Conservation (phyloP, 2,113 vertebrate genomes). For the Microcebus ravelobensis region DNA sequence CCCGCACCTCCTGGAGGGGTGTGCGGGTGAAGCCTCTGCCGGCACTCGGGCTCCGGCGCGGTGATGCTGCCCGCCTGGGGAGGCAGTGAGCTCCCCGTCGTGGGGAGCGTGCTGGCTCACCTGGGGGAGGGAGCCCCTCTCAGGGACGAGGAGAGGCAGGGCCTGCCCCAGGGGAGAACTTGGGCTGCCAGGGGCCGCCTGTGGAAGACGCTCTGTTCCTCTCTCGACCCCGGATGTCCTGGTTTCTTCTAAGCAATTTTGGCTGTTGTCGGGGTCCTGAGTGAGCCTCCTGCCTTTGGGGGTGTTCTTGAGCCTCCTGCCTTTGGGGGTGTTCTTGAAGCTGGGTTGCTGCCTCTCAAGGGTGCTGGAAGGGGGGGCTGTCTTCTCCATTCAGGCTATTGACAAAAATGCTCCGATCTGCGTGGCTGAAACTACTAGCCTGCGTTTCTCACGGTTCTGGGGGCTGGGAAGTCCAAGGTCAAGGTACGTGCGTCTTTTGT, state of each 20-base stretch:
- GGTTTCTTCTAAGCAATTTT: not conserved
- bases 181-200: not conserved
- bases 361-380: not conserved
- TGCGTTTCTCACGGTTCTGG: not conserved
- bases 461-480: not conserved
- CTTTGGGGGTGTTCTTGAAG: not conserved
- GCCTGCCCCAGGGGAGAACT: not conserved
- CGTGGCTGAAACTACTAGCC: not conserved
- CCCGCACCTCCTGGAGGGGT: not conserved
- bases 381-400: not conserved
- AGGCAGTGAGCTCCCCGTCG: not conserved
- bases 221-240: not conserved
- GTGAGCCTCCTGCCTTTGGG: not conserved
- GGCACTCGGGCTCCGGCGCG: not conserved
- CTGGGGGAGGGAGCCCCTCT: accelerated
- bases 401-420: not conserved
- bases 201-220: accelerated
- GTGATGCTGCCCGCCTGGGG: no score
- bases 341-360: not conserved
- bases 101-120: not conserved
- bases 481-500: not conserved
- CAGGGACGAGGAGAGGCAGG: not conserved
- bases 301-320: not conserved
- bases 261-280: accelerated
- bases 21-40: not conserved